Evolutionary conservation across 2,113 vertebrate genomes (phyloP).

Genomic region (Chrysemys picta): DNA sequence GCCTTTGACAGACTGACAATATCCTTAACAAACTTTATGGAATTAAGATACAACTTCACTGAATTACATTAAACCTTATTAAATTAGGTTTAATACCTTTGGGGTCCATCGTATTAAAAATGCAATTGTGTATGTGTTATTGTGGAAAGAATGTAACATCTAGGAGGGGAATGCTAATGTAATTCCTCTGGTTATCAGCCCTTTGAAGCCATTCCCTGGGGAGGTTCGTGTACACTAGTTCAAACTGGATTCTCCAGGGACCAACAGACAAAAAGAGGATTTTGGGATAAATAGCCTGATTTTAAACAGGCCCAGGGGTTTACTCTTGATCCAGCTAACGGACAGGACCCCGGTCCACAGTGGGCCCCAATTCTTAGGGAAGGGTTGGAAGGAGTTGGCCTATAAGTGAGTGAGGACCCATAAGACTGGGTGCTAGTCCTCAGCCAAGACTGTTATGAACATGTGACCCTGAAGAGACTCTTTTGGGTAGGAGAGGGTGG

Average conservation of each 20-base stretch:
- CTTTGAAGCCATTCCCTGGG: too few relatives aligned
- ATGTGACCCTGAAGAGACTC: neutral
- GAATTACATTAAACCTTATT: neutral
- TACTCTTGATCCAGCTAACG: neutral
- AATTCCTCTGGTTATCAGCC: too few relatives aligned
- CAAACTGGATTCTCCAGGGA: neutral
- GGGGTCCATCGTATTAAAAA: neutral
- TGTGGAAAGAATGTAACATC: neutral
- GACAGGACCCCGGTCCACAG: neutral
- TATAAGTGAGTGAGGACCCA: neutral
- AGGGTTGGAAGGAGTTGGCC: neutral
- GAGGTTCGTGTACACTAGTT: neutral
- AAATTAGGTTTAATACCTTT: neutral
- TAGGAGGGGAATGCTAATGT: neutral
- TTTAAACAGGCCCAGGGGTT: neutral
- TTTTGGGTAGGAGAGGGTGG: neutral
- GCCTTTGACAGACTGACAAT: neutral
- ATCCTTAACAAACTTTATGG: neutral
- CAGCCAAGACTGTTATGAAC: neutral
- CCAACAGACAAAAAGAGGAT: neutral
- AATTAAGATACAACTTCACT: neutral
- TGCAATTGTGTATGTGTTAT: neutral
- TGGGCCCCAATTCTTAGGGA: neutral
- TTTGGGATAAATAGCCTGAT: neutral
- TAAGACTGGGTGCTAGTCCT: neutral